Base-by-base conservation (phyloP, 2,888 invertebrate species). In the Ischnura elegans region DNA sequence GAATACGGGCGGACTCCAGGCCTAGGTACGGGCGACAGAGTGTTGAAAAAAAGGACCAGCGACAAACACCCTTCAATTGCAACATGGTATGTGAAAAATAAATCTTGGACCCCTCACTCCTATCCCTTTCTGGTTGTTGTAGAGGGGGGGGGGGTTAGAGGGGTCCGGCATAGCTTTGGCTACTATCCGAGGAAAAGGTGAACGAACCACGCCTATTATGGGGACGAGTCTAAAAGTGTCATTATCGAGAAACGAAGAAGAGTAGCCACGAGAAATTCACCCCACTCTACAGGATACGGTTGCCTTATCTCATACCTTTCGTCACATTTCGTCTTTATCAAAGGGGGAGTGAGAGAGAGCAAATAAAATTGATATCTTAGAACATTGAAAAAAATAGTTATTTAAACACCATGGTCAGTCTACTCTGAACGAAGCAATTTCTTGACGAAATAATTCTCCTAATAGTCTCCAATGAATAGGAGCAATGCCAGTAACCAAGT, bases 81-180 rank as follows among this genome's bases (percentile, higher is more conserved):
- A 76, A 76, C 76, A 10, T 76, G 76, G 36, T 36, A 76, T 36
- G 76, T 76, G 76, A 76, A 76, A 76, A 76, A 76, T 76, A 76
- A 76, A 76, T 76, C 76, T 76, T 76, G 10, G 13, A 10, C 36
- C 13, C n/a, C 6, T 47, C 61, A 21, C 76, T 36, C 76, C 76
- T 16, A 36, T 76, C 76, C 1, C 16, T 76, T n/a, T 76, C 3
- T 13, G 6, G 76, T 16, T 36, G 21, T 61, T n/a, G n/a, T 0
- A 8, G 5, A 25, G 6, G n/a, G n/a, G 4, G n/a, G n/a, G 61
- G 61, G 5, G n/a, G n/a, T n/a, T n/a, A n/a, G 51, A 2, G 61
- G 61, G 25, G 61, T n/a, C 61, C 61, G 61, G 61, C 61, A 61
- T 25, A 5, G 61, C 13, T 61, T 6, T 76, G 76, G 25, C 76